These are phyloP conservation scores for Glaucopsyche alexis DNA, from an alignment of 2,888 invertebrate species.

Conservation along the genomic window DNA sequence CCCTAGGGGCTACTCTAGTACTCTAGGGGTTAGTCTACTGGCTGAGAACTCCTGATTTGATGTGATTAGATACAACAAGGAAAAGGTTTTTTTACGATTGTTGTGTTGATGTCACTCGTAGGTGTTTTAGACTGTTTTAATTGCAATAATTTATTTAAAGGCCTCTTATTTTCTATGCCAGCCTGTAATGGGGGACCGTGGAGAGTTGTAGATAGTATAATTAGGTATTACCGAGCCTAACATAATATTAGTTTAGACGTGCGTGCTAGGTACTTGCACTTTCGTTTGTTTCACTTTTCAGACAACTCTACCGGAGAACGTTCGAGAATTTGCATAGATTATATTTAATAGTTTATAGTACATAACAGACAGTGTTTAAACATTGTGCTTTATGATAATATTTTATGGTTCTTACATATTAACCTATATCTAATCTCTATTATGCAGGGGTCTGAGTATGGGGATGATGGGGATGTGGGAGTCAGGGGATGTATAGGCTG, in stretches of 20 bases:
- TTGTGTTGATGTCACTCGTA: not conserved
- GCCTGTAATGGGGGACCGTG: not conserved
- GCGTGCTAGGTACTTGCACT: constrained; percentile 25
- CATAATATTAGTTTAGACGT: constrained; percentile 13
- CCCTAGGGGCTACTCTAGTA: no score
- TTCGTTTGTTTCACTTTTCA: constrained; percentile 24
- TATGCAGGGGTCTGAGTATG: no score
- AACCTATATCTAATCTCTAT: no score
- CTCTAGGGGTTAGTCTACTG: no score
- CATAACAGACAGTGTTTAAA: not conserved
- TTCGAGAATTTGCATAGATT: not conserved
- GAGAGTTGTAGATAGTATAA: constrained; percentile 20
- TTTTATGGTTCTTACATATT: no score
- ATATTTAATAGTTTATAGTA: not conserved
- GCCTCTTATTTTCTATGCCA: not conserved
- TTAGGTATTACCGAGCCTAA: constrained; percentile 6
- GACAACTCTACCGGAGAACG: constrained; percentile 4
- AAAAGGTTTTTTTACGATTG: not conserved
- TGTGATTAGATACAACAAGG: no score
- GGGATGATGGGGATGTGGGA: no score
- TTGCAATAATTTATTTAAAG: not conserved
- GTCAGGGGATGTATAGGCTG: no score
- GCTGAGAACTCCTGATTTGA: no score
- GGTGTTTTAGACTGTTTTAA: not conserved
- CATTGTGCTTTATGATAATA: no score